These are phyloP conservation scores for Lasioglossum oenotherae DNA, from an alignment of 2,888 invertebrate species.

Conservation along the genomic window DNA sequence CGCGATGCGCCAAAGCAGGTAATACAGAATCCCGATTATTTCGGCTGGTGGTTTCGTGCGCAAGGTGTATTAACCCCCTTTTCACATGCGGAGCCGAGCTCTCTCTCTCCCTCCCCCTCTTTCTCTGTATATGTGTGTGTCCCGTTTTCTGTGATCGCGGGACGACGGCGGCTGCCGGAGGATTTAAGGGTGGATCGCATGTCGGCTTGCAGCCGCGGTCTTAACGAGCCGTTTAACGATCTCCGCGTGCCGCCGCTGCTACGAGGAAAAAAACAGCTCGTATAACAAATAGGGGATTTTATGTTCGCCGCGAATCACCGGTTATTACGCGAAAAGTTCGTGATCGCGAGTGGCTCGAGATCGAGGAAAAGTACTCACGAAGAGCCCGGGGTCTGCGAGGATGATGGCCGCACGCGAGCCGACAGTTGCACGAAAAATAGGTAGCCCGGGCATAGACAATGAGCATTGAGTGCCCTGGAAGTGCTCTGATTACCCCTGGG, in stretches of 20 bases:
- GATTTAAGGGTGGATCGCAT: conserved; percentile 68
- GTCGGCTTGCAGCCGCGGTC: conserved; percentile 33
- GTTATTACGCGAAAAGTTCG: conserved; percentile 37
- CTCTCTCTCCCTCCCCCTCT: neutral
- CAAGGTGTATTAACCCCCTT: conserved; percentile 70
- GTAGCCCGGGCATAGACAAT: conserved; percentile 10
- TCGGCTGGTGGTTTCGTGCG: conserved; percentile 69
- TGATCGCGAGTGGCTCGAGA: neutral
- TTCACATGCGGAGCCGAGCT: conserved; percentile 13
- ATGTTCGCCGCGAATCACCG: conserved; percentile 40
- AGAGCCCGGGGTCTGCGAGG: neutral
- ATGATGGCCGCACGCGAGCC: neutral
- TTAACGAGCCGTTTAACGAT: conserved; percentile 53
- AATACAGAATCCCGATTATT: conserved; percentile 59
- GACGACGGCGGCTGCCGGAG: conserved; percentile 22
- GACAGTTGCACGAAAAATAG: neutral
- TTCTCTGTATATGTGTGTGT: neutral
- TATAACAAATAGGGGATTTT: conserved; percentile 40
- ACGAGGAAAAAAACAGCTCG: conserved; percentile 14
- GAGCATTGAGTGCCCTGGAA: neutral
- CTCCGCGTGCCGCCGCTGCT: conserved; percentile 17
- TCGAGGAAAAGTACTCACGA: conserved; percentile 5
- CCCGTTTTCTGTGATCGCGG: conserved; percentile 49
- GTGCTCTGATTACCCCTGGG: neutral
- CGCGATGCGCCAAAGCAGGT: conserved; percentile 52